Percentiles rank a stretch among this genome's conserved stretches.
Conservation (phyloP, 1,140 invertebrate species). For the Drosophila ambigua region DNA sequence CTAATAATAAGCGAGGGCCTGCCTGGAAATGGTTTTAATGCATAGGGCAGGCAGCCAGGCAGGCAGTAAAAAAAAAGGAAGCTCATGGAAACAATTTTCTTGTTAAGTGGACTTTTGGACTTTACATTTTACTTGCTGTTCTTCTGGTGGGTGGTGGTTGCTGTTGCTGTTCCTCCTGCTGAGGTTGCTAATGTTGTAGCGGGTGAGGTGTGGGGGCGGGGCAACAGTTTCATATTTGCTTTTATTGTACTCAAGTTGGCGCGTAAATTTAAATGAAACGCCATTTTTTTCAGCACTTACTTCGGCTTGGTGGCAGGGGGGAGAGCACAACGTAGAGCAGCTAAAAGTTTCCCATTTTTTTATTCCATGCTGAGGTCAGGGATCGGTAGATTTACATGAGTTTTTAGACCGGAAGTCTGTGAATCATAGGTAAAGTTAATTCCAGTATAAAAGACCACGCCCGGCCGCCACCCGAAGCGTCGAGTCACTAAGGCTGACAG, state of each 20-base stretch:
- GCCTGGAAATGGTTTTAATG: slow-evolving; percentile 63
- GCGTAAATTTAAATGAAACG: slow-evolving; percentile 69
- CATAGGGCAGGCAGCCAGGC: slow-evolving; percentile 15
- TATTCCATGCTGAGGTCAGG: slow-evolving; percentile 19
- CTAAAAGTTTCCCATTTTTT: slow-evolving; percentile 39
- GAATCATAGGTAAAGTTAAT: slow-evolving; percentile 42
- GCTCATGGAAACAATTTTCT: slow-evolving; percentile 59
- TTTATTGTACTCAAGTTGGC: slow-evolving; percentile 64
- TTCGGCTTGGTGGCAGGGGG: not conserved
- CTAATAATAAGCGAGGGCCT: slow-evolving; percentile 48
- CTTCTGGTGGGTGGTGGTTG: too few species aligned
- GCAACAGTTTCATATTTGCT: slow-evolving; percentile 57
- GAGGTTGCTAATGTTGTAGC: not conserved
- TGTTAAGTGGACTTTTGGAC: slow-evolving; percentile 66
- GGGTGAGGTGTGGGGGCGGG: not conserved
- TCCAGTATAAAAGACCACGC: not conserved
- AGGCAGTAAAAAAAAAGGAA: slow-evolving; percentile 4
- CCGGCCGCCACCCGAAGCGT: not conserved
- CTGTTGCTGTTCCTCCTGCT: slow-evolving; percentile 6
- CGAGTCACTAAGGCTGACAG: slow-evolving; percentile 10
- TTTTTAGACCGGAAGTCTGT: slow-evolving; percentile 30
- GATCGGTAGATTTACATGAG: slow-evolving; percentile 23
- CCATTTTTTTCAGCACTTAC: slow-evolving; percentile 34
- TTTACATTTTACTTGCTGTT: slow-evolving; percentile 35
- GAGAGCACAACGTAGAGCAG: too few species aligned